phyloP scores from a whole-genome alignment of 2,888 invertebrate genomes.

The Alviniconcha strummeri region DNA sequence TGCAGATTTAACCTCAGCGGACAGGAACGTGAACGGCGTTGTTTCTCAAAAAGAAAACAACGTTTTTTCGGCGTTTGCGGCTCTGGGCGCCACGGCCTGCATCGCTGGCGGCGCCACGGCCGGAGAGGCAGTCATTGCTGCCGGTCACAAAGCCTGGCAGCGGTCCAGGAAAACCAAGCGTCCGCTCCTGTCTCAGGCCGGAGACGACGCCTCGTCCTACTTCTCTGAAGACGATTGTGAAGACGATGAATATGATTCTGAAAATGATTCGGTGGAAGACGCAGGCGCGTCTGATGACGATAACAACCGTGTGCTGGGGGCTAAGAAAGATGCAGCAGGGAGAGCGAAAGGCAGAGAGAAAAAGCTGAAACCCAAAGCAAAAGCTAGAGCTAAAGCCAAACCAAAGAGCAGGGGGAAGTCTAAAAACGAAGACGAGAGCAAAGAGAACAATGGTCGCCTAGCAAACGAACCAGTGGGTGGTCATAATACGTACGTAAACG shows the following conservation, averaged over 20 bases:
- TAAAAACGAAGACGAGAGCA: background rate
- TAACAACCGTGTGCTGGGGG: background rate
- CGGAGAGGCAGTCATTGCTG: background rate
- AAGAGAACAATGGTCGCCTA: background rate
- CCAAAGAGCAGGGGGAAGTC: background rate
- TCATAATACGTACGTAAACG: too few species aligned
- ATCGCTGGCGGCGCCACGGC: background rate
- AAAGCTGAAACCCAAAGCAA: background rate
- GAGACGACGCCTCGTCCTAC: background rate
- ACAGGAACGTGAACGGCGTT: background rate
- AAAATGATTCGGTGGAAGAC: background rate
- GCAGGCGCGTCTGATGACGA: background rate
- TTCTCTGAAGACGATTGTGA: constrained; percentile 4
- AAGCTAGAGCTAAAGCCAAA: background rate
- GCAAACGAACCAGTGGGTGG: too few species aligned
- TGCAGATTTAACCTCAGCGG: background rate
- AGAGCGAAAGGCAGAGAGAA: background rate
- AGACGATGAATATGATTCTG: background rate
- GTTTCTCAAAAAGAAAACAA: background rate
- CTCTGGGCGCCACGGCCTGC: background rate
- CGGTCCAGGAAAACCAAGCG: background rate
- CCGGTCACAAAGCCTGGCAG: background rate
- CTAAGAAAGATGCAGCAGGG: background rate
- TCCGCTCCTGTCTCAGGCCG: background rate
- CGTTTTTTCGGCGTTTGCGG: background rate